A percentile compares a stretch with the other conserved stretches of the same genome.
Conservation (phyloP, 2,888 invertebrate genomes). For the Synergus itoensis region DNA sequence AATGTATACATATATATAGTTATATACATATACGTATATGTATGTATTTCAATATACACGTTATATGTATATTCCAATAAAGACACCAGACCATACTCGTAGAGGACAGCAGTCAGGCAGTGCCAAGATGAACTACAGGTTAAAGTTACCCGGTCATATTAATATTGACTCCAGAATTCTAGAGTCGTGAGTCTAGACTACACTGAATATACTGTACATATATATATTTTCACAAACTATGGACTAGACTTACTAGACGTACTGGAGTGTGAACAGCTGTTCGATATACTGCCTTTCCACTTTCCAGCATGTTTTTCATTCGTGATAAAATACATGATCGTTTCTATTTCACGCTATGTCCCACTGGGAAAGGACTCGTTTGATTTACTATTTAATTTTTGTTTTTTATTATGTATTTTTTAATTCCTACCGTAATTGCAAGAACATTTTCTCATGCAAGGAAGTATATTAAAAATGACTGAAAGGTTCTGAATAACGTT, state of each 20-base stretch:
- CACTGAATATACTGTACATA: constrained; percentile 1
- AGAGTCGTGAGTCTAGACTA: constrained; percentile 5
- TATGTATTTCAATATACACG: background rate
- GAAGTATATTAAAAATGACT: too few species aligned
- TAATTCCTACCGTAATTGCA: background rate
- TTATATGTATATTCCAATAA: constrained; percentile 7
- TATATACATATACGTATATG: background rate
- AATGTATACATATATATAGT: background rate
- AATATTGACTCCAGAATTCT: constrained; percentile 25
- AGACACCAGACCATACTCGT: background rate
- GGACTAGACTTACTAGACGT: constrained; percentile 18
- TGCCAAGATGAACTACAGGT: constrained; percentile 29
- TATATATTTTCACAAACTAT: background rate
- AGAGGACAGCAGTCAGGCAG: background rate
- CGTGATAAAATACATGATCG: constrained; percentile 30
- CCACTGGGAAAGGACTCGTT: background rate
- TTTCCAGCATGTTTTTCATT: constrained; percentile 25
- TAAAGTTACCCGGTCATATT: constrained; percentile 20
- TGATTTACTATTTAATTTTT: constrained; percentile 29
- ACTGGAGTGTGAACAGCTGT: constrained; percentile 35
- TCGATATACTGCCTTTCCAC: constrained; percentile 32
- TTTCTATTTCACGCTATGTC: constrained; percentile 26
- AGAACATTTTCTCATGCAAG: background rate
- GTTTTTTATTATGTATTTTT: constrained; percentile 1
- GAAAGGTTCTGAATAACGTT: too few species aligned